Percentiles rank a stretch among this genome's conserved stretches.
Evolutionary conservation across 92 coral and sea anemone species (phyloP).

Genomic region (Parazoanthus darwini): DNA sequence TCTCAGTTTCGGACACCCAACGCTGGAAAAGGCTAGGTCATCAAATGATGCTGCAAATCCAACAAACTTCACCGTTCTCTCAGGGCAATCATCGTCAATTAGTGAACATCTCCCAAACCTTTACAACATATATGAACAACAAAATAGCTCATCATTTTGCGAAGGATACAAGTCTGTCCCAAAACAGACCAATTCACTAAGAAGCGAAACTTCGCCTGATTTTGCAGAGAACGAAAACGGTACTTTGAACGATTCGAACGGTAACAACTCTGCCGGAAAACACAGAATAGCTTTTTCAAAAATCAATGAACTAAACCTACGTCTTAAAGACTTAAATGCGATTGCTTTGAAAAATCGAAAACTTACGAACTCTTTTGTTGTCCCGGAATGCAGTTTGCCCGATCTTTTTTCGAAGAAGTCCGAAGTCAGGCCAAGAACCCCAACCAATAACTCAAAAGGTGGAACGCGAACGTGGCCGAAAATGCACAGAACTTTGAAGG

Average conservation of each 20-base stretch:
- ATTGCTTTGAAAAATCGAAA: slow-evolving; percentile 10
- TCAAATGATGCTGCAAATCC: slow-evolving; percentile 61
- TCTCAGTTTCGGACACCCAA: too few species aligned
- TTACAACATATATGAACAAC: slow-evolving; percentile 68
- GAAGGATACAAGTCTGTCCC: slow-evolving; percentile 58
- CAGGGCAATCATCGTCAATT: slow-evolving; percentile 56
- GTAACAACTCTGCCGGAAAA: slow-evolving; percentile 37
- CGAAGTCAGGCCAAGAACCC: slow-evolving; percentile 16
- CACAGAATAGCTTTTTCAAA: slow-evolving; percentile 49
- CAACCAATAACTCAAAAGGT: not conserved
- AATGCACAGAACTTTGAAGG: not conserved
- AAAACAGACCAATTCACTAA: slow-evolving; percentile 18
- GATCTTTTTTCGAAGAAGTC: slow-evolving; percentile 1
- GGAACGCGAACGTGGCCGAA: slow-evolving; percentile 23
- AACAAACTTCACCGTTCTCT: slow-evolving; percentile 43
- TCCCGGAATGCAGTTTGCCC: slow-evolving; percentile 11
- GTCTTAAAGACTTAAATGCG: slow-evolving; percentile 59
- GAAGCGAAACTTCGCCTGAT: not conserved
- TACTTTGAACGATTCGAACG: slow-evolving; percentile 13
- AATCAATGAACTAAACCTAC: slow-evolving; percentile 59
- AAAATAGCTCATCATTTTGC: slow-evolving; percentile 72
- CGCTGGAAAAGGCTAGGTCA: not conserved
- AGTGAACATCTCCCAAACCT: slow-evolving; percentile 59
- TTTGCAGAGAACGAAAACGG: slow-evolving; percentile 4
- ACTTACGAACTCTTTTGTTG: not conserved